Evolutionary conservation across 2,888 invertebrate species (phyloP).

Genomic region (Drosophila diplacantha): DNA sequence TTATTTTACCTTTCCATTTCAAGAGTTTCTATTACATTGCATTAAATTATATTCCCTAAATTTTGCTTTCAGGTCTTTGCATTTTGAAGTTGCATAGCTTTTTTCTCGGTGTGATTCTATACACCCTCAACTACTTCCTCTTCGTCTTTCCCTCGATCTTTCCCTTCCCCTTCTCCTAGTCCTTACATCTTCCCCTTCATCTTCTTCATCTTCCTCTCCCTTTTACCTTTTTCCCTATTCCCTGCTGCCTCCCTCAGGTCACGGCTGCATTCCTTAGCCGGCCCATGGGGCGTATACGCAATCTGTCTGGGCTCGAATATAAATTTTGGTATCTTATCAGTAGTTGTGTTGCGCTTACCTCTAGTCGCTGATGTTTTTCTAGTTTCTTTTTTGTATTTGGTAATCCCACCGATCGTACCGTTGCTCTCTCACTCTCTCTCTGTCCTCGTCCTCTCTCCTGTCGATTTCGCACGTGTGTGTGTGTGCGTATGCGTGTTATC

Average conservation of each 20-base stretch:
- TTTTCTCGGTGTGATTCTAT: background rate
- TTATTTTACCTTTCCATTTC: no score
- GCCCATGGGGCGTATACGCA: conserved; percentile 30
- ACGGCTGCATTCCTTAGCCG: conserved; percentile 15
- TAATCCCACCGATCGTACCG: conserved; percentile 21
- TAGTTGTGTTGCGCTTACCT: conserved; percentile 22
- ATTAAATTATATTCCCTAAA: background rate
- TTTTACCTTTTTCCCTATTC: background rate
- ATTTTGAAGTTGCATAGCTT: background rate
- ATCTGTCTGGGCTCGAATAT: conserved; percentile 20
- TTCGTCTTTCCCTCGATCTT: background rate
- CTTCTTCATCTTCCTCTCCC: background rate
- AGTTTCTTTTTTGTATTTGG: conserved; percentile 14
- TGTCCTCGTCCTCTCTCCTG: background rate
- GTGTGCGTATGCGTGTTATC: conserved; percentile 19
- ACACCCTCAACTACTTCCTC: background rate
- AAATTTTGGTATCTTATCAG: conserved; percentile 52
- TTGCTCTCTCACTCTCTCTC: conserved; percentile 6
- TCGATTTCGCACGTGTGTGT: conserved; percentile 4
- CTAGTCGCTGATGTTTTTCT: conserved; percentile 11
- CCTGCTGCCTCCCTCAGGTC: conserved; percentile 6
- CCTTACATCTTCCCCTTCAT: background rate
- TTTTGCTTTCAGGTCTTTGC: background rate
- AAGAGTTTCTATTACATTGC: no score
- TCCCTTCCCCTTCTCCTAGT: background rate